Percentiles rank a stretch among this genome's conserved stretches.
phyloP scores from a whole-genome alignment of 2,888 invertebrate genomes.

The Andricus curvator region DNA sequence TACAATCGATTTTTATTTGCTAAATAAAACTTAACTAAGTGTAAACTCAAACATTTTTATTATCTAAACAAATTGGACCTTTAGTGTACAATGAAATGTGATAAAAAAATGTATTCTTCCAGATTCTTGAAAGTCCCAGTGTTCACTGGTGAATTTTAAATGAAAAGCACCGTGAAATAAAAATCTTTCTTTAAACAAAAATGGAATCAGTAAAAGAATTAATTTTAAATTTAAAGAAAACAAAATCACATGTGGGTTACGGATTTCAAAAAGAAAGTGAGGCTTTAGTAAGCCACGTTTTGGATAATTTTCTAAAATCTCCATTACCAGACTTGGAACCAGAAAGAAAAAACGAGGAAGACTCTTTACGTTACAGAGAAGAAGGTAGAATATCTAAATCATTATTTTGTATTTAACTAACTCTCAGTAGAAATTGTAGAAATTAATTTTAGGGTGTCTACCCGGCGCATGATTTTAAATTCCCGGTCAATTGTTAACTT shows the following conservation, averaged over 20 bases:
- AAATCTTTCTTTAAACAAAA: conserved; percentile 13
- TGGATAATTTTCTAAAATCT: conserved; percentile 73
- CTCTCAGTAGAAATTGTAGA: too few species aligned
- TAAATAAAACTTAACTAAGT: background rate
- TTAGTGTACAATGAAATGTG: background rate
- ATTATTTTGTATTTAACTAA: too few species aligned
- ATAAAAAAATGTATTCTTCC: background rate
- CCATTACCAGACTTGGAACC: conserved; percentile 67
- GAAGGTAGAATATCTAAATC: conserved; percentile 65
- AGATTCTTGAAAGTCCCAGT: background rate
- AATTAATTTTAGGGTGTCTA: too few species aligned
- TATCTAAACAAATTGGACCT: background rate
- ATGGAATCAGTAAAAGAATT: conserved; percentile 72
- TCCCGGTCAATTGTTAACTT: too few species aligned
- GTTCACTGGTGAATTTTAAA: background rate
- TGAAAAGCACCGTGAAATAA: conserved; percentile 1
- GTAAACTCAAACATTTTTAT: background rate
- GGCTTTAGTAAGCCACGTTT: conserved; percentile 69
- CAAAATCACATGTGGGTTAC: conserved; percentile 69
- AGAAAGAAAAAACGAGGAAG: conserved; percentile 70
- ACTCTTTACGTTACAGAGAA: conserved; percentile 69
- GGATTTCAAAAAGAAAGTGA: conserved; percentile 74
- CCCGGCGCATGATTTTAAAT: too few species aligned
- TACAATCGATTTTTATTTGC: background rate
- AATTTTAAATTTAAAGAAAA: conserved; percentile 69